Conservation (phyloP, 2,888 invertebrate species). For the Notocelia uddmanniana region DNA sequence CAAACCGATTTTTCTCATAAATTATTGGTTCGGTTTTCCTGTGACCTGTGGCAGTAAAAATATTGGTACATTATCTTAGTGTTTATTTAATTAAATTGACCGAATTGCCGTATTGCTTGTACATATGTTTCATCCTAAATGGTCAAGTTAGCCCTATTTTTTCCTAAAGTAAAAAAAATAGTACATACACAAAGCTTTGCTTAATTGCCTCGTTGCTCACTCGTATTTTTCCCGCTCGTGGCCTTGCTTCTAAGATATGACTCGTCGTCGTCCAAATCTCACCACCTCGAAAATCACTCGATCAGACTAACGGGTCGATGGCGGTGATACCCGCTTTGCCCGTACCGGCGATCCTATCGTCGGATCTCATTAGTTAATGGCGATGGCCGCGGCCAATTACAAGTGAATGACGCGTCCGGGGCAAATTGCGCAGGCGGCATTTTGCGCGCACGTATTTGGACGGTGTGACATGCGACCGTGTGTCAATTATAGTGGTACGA, state of each 20-base stretch:
- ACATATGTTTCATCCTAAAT: no score
- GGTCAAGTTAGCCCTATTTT: no score
- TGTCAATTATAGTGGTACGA: slow-evolving; percentile 39
- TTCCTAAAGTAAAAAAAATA: no score
- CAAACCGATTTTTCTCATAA: no score
- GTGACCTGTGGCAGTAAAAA: no score
- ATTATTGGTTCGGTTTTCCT: no score
- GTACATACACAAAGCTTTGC: no score
- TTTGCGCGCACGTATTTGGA: slow-evolving; percentile 49
- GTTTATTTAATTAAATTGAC: no score
- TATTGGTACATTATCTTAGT: no score
- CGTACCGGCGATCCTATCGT: slow-evolving; percentile 69
- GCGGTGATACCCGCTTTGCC: slow-evolving; percentile 65
- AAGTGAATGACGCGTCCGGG: slow-evolving; percentile 80
- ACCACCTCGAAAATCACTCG: slow-evolving; percentile 50
- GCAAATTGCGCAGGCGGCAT: slow-evolving; percentile 62
- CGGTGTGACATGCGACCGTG: slow-evolving; percentile 42
- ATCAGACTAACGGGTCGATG: slow-evolving; percentile 64
- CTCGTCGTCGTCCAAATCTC: slow-evolving; percentile 45
- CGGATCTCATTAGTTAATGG: slow-evolving; percentile 72
- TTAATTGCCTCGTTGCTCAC: not conserved
- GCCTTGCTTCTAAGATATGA: not conserved
- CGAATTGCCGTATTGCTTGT: no score
- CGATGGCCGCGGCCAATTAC: slow-evolving; percentile 74
- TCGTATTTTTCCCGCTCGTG: not conserved